Evolutionary conservation across 2,888 invertebrate genomes (phyloP).

Genomic region (Lasioglossum leucozonium): DNA sequence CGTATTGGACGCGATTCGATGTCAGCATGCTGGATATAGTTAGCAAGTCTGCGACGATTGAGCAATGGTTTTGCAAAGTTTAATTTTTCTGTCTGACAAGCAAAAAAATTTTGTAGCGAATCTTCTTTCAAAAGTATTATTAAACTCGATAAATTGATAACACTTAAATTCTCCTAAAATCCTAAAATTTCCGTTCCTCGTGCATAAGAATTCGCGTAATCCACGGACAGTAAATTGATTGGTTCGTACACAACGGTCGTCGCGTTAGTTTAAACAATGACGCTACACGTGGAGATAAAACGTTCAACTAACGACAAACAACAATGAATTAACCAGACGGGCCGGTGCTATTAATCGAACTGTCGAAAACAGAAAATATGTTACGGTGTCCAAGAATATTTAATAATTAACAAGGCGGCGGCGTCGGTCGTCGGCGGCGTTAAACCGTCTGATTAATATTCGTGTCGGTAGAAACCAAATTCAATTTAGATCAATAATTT

Average conservation of each 20-base stretch:
- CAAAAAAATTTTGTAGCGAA: neutral
- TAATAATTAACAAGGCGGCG: slow-evolving; percentile 30
- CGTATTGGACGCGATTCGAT: slow-evolving; percentile 42
- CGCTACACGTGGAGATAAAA: neutral
- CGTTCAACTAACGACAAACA: neutral
- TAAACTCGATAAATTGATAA: neutral
- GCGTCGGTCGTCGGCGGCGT: neutral
- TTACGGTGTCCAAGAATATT: neutral
- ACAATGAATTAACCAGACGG: neutral
- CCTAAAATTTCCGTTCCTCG: neutral
- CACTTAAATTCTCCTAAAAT: neutral
- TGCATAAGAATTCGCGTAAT: neutral
- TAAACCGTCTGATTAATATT: slow-evolving; percentile 36
- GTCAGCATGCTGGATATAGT: neutral
- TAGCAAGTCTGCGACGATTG: slow-evolving; percentile 21
- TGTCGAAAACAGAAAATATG: slow-evolving; percentile 4
- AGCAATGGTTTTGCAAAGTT: neutral
- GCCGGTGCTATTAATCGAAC: neutral
- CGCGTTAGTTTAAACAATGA: neutral
- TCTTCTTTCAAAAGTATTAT: neutral
- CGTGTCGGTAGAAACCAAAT: slow-evolving; percentile 12
- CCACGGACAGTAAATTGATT: neutral
- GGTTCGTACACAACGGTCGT: neutral
- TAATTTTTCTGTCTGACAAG: neutral
- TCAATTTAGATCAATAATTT: slow-evolving; percentile 39